Base-by-base conservation (phyloP, 2,888 invertebrate genomes). In the Troides aeacus region DNA sequence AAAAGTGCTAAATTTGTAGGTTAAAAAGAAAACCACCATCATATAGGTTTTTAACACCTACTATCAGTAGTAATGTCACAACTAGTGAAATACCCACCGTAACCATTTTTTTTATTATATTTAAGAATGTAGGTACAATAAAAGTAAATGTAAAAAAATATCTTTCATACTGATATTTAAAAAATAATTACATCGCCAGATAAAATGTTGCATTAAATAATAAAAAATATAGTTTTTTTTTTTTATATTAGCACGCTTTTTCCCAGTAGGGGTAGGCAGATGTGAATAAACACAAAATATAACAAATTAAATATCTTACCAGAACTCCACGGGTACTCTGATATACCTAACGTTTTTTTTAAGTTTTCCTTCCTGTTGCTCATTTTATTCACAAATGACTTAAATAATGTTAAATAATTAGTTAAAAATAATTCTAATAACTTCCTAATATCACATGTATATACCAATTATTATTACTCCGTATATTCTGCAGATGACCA, bases 251-350 rank as follows among this genome's bases (percentile, higher is more conserved):
- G 21, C 21, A 21, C 21, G 21, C 21, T 21, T 21, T 21, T 21
- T 21, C 21, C 21, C 0, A 21, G 21, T 21, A 21, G 21, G 21
- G 21, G 21, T 21, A 21, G 21, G 21, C 21, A 21, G 21, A 21
- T 0, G 21, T 21, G 21, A 21, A 21, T 21, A 21, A 0, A 21
- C 21, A 21, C 21, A 21, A 53, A 53, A n/a, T 12, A n/a, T n/a
- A 53, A 18, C 18, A n/a, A 15, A 4, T n/a, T 5, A 53, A 53
- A 58, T 58, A 8, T 17, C 75, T 62, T 79, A 89, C 89, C 89
- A 72, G 89, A 90, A 75, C 89, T 90, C 87, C 89, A 89, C 3
- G 87, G 87, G 69, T 88, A 89, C 73, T 87, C 86, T 1, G 84
- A 76, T 57, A 86, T 79, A 1, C 86, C 87, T 56, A 87, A 76